A percentile compares a stretch with the other conserved stretches of the same genome.
phyloP scores from a whole-genome alignment of 2,797 vertebrate species.

The Dendrocincla tyrannina region DNA sequence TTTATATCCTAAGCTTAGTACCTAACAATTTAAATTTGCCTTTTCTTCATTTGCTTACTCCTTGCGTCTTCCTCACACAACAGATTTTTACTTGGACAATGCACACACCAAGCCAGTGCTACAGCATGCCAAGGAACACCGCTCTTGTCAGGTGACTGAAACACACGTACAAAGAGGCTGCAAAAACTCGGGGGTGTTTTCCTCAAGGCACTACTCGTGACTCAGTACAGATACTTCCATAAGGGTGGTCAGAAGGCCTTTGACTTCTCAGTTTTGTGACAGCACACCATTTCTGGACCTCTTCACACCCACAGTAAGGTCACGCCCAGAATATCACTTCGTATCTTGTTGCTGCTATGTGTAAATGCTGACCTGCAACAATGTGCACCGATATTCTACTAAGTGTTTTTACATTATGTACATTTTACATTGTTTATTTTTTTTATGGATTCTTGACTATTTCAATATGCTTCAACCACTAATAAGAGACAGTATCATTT shows the following conservation, averaged over 20 bases:
- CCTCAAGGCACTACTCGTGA: background rate
- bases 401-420: background rate
- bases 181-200: background rate
- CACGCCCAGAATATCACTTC: background rate
- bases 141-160: background rate
- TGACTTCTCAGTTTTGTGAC: background rate
- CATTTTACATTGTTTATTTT: background rate
- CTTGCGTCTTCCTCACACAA: background rate
- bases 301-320: background rate
- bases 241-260: background rate
- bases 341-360: background rate
- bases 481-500: background rate
- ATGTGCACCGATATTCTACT: background rate
- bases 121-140: background rate
- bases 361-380: background rate
- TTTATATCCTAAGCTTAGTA: background rate
- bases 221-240: background rate
- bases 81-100: background rate
- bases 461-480: background rate
- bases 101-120: rapidly evolving
- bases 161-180: background rate
- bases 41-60: background rate
- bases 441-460: background rate
- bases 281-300: background rate
- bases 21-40: background rate